phyloP scores from a whole-genome alignment of 2,797 vertebrate genomes.

The Amblyopsis hoosieri region DNA sequence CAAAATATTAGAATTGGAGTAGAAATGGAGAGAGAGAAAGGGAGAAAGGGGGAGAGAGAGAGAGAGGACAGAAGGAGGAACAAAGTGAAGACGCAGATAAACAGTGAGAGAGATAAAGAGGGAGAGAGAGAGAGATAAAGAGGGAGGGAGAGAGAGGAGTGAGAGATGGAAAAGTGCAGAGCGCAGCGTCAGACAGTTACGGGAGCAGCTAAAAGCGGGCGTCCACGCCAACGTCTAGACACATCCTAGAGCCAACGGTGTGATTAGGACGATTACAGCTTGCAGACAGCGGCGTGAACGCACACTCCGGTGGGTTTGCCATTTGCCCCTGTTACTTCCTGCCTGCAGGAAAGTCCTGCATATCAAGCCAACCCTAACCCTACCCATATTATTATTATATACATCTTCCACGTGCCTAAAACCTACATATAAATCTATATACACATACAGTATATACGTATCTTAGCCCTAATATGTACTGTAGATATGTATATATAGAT shows the following conservation, averaged over 20 bases:
- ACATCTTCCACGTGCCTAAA: too few species aligned
- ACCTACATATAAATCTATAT: too few species aligned
- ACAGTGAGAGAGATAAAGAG: neutral
- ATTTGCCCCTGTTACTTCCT: neutral
- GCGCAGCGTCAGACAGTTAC: constrained; percentile 1
- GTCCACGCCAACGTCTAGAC: constrained; percentile 15
- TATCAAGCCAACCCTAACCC: too few species aligned
- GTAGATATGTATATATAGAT: too few species aligned
- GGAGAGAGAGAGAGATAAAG: neutral
- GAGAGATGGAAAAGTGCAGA: neutral
- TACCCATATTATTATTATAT: too few species aligned
- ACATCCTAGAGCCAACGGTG: neutral
- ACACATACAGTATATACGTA: too few species aligned
- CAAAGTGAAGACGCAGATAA: neutral
- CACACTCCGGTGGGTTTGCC: neutral
- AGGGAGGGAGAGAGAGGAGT: neutral
- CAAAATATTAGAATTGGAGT: neutral
- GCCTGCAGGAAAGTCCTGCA: too few species aligned
- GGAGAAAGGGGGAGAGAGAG: neutral
- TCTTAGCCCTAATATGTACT: too few species aligned
- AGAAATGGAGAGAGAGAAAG: neutral
- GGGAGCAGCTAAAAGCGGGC: neutral
- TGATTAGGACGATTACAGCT: constrained; percentile 9
- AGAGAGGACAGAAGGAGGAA: neutral
- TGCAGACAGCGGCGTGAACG: constrained; percentile 5